Conservation (phyloP, 2,113 vertebrate genomes). For the Isichthys henryi region DNA sequence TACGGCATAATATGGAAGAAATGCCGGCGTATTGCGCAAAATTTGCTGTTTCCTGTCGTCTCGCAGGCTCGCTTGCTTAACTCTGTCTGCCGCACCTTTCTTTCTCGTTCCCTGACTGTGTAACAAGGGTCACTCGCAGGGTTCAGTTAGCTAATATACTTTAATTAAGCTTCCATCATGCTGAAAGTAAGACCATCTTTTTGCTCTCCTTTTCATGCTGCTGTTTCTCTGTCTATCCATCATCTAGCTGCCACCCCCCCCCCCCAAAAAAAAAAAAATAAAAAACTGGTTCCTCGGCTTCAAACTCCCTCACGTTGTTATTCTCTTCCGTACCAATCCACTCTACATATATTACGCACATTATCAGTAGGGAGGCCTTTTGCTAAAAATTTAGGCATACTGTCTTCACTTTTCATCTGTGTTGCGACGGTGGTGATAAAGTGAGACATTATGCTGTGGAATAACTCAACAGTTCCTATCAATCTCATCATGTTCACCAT, state of each 20-base stretch:
- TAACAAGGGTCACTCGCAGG: conserved; percentile 56
- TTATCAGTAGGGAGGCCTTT: not conserved
- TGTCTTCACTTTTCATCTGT: conserved; percentile 22
- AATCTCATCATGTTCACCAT: conserved; percentile 33
- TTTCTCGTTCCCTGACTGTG: conserved; percentile 42
- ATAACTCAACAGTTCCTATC: conserved; percentile 39
- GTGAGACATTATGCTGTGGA: conserved; percentile 38
- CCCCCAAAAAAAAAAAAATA: too few relatives aligned
- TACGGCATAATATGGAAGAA: not conserved
- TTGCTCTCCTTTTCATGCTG: conserved; percentile 42
- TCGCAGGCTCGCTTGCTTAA: not conserved
- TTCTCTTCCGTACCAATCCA: conserved; percentile 11
- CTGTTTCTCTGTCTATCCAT: conserved; percentile 53
- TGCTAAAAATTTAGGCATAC: not conserved
- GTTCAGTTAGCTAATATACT: conserved; percentile 64
- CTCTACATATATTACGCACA: not conserved
- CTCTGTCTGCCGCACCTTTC: conserved; percentile 5
- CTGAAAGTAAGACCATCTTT: conserved; percentile 39
- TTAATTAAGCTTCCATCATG: conserved; percentile 66
- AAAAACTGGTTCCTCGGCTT: conserved; percentile 29
- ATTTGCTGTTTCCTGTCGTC: not conserved
- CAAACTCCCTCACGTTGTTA: not conserved
- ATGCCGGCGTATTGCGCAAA: not conserved
- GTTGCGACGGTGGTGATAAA: conserved; percentile 50
- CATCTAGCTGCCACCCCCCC: conserved; percentile 18